Conservation (phyloP, 1,140 invertebrate species). For the Brevipalpus yothersi region DNA sequence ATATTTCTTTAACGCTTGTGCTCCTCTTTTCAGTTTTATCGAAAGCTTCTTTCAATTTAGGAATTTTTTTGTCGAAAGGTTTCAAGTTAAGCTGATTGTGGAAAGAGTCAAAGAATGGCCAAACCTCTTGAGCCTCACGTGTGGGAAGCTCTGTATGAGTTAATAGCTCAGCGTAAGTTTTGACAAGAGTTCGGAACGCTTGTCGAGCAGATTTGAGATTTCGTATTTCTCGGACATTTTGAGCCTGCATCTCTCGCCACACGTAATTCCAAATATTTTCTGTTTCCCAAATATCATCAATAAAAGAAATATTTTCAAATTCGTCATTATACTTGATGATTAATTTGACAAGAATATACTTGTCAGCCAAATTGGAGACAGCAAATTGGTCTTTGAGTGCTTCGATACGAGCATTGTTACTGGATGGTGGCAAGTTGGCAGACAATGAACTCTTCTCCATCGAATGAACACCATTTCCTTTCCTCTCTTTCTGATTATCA, state of each 20-base stretch:
- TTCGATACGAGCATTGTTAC: no score
- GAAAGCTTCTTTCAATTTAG: neutral
- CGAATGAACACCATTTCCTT: no score
- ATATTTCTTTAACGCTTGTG: neutral
- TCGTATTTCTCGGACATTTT: neutral
- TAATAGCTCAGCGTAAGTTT: neutral
- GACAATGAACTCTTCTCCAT: no score
- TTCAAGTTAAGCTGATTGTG: neutral
- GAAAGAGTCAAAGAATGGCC: neutral
- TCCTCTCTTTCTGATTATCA: no score
- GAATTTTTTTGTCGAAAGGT: neutral
- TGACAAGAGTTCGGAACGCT: neutral
- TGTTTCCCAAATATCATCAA: neutral
- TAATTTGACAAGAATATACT: neutral
- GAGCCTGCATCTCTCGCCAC: neutral
- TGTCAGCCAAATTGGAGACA: neutral
- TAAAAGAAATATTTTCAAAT: neutral
- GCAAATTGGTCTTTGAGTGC: no score
- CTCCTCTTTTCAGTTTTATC: neutral
- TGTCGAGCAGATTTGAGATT: neutral
- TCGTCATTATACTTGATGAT: neutral
- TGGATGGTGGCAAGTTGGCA: no score
- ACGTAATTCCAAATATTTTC: neutral
- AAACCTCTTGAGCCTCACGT: neutral
- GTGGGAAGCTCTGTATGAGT: neutral